Evolutionary conservation across 2,797 vertebrate species (phyloP).

Genomic region (Spinus pinus): DNA sequence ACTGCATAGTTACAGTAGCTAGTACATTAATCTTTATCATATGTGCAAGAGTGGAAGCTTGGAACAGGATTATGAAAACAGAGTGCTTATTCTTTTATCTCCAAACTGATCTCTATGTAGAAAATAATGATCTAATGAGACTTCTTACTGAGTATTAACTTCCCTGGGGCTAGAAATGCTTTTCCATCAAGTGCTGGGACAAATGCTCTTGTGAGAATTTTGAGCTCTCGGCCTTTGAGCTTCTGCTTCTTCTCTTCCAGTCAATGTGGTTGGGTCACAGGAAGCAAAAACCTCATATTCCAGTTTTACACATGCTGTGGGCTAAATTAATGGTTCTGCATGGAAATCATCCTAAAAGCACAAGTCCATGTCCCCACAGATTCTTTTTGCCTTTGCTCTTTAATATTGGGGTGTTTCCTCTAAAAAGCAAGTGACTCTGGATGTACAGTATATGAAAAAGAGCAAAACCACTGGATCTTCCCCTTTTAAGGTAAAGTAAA

Average conservation of each 20-base stretch:
- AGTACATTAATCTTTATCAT: constrained; percentile 33
- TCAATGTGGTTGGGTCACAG: neutral
- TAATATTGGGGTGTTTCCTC: neutral
- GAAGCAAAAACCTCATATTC: neutral
- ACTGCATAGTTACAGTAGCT: constrained; percentile 2
- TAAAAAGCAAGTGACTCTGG: neutral
- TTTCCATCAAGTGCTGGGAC: neutral
- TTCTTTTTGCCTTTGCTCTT: neutral
- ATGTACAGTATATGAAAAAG: neutral
- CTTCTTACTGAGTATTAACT: neutral
- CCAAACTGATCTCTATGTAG: neutral
- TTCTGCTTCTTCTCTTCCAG: neutral
- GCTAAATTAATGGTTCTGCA: neutral
- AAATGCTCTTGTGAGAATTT: neutral
- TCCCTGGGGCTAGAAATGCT: neutral
- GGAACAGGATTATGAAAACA: neutral
- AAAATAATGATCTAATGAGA: neutral
- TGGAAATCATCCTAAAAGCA: neutral
- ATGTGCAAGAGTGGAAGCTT: neutral
- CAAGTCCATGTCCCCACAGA: neutral
- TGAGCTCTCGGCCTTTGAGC: neutral
- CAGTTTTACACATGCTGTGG: neutral
- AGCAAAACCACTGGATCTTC: neutral
- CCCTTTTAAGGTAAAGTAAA: neutral
- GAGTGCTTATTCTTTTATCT: neutral